Evolutionary conservation across 2,113 vertebrate species (phyloP).

Genomic region (Catharus fuscescens): DNA sequence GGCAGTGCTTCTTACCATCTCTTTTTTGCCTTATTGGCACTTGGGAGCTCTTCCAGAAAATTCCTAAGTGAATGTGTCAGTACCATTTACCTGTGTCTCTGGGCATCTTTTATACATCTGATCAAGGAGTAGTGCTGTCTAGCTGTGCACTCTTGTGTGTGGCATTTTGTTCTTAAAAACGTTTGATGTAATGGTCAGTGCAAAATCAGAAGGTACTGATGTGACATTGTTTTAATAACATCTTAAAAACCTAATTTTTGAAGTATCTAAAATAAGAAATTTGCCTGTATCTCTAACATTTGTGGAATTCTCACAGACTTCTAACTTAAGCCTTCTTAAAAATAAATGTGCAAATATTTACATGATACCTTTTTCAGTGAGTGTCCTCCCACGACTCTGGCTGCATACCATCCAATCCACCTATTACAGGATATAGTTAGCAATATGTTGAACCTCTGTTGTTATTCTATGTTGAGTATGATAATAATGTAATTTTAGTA

Average conservation of each 20-base stretch:
- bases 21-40: neutral
- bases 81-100: neutral
- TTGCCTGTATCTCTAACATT: neutral
- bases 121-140: neutral
- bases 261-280: neutral
- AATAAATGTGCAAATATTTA: constrained; percentile 21
- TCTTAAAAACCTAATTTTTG: neutral
- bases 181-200: neutral
- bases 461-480: neutral
- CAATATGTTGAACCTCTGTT: neutral
- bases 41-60: neutral
- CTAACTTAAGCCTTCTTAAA: neutral
- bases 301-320: neutral
- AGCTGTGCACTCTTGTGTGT: neutral
- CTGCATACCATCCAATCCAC: neutral
- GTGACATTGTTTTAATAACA: neutral
- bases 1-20: neutral
- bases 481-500: neutral
- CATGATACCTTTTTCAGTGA: neutral
- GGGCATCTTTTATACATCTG: neutral
- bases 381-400: neutral
- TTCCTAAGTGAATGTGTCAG: neutral
- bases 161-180: neutral
- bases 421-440: neutral
- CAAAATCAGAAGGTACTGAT: neutral